Base-by-base conservation (phyloP, 2,797 vertebrate species). In the Potorous gilbertii region DNA sequence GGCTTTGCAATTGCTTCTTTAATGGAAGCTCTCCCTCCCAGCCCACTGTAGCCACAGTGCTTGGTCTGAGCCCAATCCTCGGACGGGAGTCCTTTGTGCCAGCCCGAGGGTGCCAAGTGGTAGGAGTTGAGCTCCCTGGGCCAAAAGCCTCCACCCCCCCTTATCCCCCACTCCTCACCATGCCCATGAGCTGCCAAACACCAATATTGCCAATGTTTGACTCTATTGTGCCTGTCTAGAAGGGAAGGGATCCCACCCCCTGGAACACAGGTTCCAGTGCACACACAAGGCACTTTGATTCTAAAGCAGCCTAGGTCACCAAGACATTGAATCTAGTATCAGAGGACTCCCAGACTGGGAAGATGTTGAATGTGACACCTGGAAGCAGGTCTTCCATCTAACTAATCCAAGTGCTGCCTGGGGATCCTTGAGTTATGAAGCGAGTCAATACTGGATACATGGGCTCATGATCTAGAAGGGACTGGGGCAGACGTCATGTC, bases 1-100 rank as follows among this genome's bases (percentile, higher is more conserved):
- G 27, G 28, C 96, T 96, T 97, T 95, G 91, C 95, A 93, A 8
- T 91, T 81, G 29, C 66, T 52, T 91, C 94, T 56, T 95, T 96
- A 92, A 66, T 90, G 59, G 93, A 95, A 95, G 2, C 40, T 28
- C 54, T 6, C 1, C 54, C 91, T 91, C 56, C 57, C 90, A 34
- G 24, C 8, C 93, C 29, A n/a, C 1, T 52, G 55, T 46, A 29
- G 66, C 59, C 54, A 10, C 10, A 31, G 92, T 18, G 12, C 66
- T 92, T 46, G 40, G 74, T 46, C 74, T 81, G 40, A 92, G 52
- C 90, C 10, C n/a, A 46, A 54, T 54, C 62, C 91, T 9, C 6
- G 1, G 93, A 81, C 11, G 91, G 13, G 91, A 14, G 13, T 12
- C 27, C 52, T 90, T 40, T 34, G 91, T 0, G 0, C 18, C 16